These are phyloP conservation scores for Copsychus sechellarum DNA, from an alignment of 2,113 vertebrate genomes.

Conservation along the genomic window DNA sequence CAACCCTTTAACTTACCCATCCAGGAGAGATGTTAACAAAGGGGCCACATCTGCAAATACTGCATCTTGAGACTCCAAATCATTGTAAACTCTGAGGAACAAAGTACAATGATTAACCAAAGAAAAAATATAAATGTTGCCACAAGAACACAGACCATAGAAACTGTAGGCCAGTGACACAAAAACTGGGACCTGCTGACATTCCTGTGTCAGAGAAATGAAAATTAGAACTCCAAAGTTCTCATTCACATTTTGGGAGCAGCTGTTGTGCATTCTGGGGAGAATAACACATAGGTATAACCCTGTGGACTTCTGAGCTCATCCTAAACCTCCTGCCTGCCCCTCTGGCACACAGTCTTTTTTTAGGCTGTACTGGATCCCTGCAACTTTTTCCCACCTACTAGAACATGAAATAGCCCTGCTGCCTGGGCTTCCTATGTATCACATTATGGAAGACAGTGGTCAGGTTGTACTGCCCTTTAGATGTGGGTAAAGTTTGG, in stretches of 20 bases:
- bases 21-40: constrained; percentile 82
- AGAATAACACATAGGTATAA: rapidly evolving
- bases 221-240: not conserved
- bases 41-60: constrained; percentile 83
- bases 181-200: not conserved
- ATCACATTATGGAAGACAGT: not conserved
- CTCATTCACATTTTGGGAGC: not conserved
- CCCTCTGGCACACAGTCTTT: not conserved
- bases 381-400: not conserved
- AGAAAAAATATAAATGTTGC: not conserved
- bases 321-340: not conserved
- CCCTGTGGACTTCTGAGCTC: not conserved
- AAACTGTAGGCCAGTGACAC: not conserved
- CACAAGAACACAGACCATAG: not conserved
- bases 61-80: constrained; percentile 73
- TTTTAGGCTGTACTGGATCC: not conserved
- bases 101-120: not conserved
- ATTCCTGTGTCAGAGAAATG: not conserved
- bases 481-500: not conserved
- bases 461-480: not conserved
- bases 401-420: not conserved
- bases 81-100: constrained; percentile 77
- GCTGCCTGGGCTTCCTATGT: not conserved
- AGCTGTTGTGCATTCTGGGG: not conserved
- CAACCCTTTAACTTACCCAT: constrained; percentile 76